Evolutionary conservation across 2,113 vertebrate genomes (phyloP), one percentile per base, ranked within the genome.

Genomic region (Pseudolaguvia tuberculata): DNA sequence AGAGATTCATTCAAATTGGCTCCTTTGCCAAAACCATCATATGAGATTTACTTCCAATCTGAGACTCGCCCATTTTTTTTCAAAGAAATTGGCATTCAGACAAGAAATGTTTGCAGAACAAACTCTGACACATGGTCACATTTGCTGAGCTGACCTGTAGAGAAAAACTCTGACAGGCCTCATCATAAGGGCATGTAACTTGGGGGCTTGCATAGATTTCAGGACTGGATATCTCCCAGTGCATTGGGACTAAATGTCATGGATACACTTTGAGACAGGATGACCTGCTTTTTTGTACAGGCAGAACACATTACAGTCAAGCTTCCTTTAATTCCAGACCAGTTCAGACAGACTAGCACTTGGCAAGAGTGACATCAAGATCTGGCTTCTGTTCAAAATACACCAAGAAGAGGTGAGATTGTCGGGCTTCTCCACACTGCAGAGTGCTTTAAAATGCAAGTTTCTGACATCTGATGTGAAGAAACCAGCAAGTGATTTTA

Each of bases 301-400:
- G 20, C 15, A 14, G 31, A 23, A 55, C 13, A 25, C 18, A 3
- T 56, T 61, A 69, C 29, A 69, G 71, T 42, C 10, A 50, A 5
- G 63, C 15, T 45, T 55, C 18, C 18, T 70, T 84, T 67, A 76
- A 74, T 78, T 74, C 66, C 69, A 69, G 57, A 76, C 65, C 29
- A 35, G 59, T 31, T 35, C 56, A 39, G 29, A 65, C 39, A 25
- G 72, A 29, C 61, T 25, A 71, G 52, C 69, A 50, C 77, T 65
- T 79, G 70, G 63, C 56, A 76, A 71, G 48, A 59, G 45, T 69
- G 73, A 70, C 70, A 61, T 70, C n/a, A 50, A 18, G 17, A 47
- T 56, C 13, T 76, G 80, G 75, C 48, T 2, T n/a, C 10, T 17
- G 4, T 23, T 70, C 80, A 78, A 72, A 35, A 78, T 71, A 55